Conservation (phyloP, 1,140 invertebrate genomes). For the Caerostris extrusa region DNA sequence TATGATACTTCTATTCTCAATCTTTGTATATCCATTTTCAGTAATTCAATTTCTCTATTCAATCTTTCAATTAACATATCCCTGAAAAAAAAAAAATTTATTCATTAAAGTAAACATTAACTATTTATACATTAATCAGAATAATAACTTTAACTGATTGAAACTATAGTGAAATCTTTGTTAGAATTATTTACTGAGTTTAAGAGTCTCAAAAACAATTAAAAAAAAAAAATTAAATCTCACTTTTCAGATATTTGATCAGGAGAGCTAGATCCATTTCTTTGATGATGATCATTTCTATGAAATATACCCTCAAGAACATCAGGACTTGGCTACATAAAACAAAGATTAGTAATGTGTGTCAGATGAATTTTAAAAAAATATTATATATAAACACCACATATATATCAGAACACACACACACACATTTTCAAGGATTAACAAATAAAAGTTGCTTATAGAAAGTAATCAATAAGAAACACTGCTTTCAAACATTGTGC, state of each 20-base stretch:
- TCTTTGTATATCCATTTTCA: constrained; percentile 85
- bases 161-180: no score
- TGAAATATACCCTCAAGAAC: constrained; percentile 70
- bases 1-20: constrained; percentile 82
- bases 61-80: constrained; percentile 93
- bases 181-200: no score
- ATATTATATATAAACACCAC: background rate
- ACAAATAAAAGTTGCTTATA: no score
- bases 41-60: constrained; percentile 87
- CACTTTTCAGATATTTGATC: constrained; percentile 84
- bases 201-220: no score
- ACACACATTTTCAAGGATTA: no score
- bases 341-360: background rate
- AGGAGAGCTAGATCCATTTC: constrained; percentile 85
- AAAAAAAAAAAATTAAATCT: background rate
- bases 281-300: constrained; percentile 78
- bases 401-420: no score
- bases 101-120: background rate
- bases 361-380: background rate
- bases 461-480: no score
- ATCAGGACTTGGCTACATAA: constrained; percentile 73
- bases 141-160: background rate
- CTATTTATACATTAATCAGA: background rate
- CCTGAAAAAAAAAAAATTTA: constrained; percentile 82
- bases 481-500: no score